Percentiles rank a stretch among this genome's conserved stretches.
These are phyloP conservation scores for Meles meles DNA, from an alignment of 2,113 vertebrate species.

Conservation along the genomic window DNA sequence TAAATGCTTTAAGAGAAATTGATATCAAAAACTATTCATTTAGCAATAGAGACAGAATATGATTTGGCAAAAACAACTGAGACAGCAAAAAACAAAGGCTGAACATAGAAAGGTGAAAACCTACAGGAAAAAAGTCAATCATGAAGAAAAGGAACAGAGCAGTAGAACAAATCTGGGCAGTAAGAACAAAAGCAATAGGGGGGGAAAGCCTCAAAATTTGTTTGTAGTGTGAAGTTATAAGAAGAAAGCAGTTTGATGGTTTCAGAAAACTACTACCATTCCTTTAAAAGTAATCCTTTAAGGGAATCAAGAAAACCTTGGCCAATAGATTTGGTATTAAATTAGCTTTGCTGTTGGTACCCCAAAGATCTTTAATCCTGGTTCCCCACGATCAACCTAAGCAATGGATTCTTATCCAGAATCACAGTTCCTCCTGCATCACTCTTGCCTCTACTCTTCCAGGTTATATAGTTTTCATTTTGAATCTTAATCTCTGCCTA, in stretches of 20 bases:
- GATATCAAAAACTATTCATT: neutral
- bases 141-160: neutral
- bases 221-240: neutral
- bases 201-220: neutral
- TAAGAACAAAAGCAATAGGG: neutral
- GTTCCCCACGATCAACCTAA: neutral
- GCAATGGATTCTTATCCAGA: neutral
- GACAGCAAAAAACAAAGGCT: neutral
- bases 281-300: neutral
- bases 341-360: neutral
- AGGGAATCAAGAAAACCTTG: neutral
- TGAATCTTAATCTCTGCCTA: constrained; percentile 27
- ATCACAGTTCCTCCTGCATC: neutral
- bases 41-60: neutral
- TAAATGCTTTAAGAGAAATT: neutral
- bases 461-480: neutral
- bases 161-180: neutral
- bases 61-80: neutral
- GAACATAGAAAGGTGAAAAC: neutral
- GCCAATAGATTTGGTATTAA: neutral
- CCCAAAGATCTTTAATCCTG: neutral
- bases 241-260: neutral
- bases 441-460: neutral
- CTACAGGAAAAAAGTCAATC: neutral
- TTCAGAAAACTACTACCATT: neutral